phyloP scores from a whole-genome alignment of 2,113 vertebrate species.

The Silurus meridionalis region DNA sequence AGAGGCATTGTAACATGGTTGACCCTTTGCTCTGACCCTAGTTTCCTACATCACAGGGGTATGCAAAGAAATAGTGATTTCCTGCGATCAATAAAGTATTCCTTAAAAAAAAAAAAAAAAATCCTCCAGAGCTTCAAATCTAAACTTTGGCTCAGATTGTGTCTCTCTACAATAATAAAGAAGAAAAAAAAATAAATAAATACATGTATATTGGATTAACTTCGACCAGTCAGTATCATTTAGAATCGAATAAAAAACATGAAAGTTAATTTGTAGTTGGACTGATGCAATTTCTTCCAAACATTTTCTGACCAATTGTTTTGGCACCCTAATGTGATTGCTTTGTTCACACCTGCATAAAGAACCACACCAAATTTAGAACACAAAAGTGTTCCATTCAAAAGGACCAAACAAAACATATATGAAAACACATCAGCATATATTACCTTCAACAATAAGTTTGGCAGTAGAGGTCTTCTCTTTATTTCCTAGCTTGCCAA shows the following conservation, averaged over 20 bases:
- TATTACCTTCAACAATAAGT: conserved; percentile 94
- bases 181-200: not conserved
- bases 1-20: no score
- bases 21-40: no score
- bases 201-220: not conserved
- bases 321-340: not conserved
- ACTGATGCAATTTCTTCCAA: not conserved
- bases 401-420: no score
- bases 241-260: not conserved
- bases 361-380: not conserved
- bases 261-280: not conserved
- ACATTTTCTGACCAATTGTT: not conserved
- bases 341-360: not conserved
- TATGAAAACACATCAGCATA: not conserved
- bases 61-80: no score
- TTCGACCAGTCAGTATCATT: not conserved
- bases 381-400: not conserved
- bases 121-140: no score
- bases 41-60: no score
- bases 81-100: no score
- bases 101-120: no score
- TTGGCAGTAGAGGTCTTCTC: conserved; percentile 93
- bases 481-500: conserved; percentile 91
- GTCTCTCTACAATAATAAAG: not conserved
- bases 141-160: not conserved